Percentiles rank a stretch among this genome's conserved stretches.
Conservation (phyloP, 1,140 invertebrate species). For the Marisa cornuarietis region DNA sequence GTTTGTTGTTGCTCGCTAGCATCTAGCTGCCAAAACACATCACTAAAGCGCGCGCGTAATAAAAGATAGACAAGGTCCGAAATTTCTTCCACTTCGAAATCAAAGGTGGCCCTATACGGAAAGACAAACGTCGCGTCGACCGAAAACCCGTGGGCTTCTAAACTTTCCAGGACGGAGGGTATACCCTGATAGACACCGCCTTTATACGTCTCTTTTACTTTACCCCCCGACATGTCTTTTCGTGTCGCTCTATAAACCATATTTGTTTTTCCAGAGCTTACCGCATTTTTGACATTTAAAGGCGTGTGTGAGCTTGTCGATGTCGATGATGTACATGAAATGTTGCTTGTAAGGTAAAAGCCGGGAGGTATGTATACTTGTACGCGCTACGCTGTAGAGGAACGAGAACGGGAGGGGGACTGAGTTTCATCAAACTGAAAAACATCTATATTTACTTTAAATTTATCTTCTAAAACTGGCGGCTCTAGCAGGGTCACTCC, state of each 20-base stretch:
- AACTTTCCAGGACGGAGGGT: neutral
- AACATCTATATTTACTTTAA: too few species aligned
- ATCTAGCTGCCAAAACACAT: neutral
- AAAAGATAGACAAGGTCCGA: neutral
- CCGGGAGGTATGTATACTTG: too few species aligned
- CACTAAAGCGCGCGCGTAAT: neutral
- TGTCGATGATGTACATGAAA: neutral
- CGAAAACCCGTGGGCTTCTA: neutral
- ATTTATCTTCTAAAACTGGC: too few species aligned
- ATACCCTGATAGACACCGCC: neutral
- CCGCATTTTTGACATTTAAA: neutral
- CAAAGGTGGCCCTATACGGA: neutral
- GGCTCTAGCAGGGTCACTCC: neutral
- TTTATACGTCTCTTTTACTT: neutral
- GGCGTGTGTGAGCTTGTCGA: neutral
- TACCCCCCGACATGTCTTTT: neutral
- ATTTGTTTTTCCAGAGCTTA: neutral
- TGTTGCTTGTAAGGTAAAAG: neutral
- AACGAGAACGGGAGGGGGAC: too few species aligned
- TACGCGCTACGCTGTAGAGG: too few species aligned
- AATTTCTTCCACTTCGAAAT: constrained; percentile 11
- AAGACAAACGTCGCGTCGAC: neutral
- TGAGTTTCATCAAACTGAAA: too few species aligned
- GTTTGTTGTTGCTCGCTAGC: neutral
- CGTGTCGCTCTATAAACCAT: neutral